Base-by-base conservation (phyloP, 2,113 vertebrate genomes). In the Silurus asotus region DNA sequence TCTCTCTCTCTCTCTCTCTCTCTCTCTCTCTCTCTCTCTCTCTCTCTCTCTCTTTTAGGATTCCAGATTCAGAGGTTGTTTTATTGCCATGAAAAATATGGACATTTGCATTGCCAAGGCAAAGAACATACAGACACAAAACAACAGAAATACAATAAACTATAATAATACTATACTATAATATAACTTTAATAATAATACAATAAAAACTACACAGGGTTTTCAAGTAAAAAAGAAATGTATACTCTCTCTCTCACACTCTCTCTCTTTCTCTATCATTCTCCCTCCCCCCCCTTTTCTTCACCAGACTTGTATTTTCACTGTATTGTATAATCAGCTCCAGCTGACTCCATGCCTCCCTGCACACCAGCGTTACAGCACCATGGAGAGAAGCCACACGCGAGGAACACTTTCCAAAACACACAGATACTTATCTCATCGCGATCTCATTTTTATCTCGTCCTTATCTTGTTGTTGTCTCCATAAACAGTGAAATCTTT, bases 331-430 rank as follows among this genome's bases (percentile, higher is more conserved):
- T 92, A 91, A 93, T 92, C 82, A 87, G 74, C 51, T 61, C 65
- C 49, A 51, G 56, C 85, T 76, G 79, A 91, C 91, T 92, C 88
- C 91, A 89, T 87, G 89, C 76, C 84, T 90, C 55, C 86, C 85
- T 90, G 89, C n/a, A 81, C 88, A 89, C 87, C 81, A 90, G 79
- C 90, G 91, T 81, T 74, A 70, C 23, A 80, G 69, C 62, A 61
- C 58, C 59, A 6, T 74, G n/a, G 81, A 83, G 77, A 87, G 75
- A 74, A 49, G 25, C 28, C 51, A 8, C 19, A 64, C 83, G 56
- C 74, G 70, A 86, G 72, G 65, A 86, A 69, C 53, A 28, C 85
- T 69, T 84, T 65, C 56, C 37, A 6, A 53, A 19, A 49, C 70
- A 51, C 70, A 23, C 48, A 20, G 37, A 48, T 74, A 11, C 8